Evolutionary conservation across 2,888 invertebrate genomes (phyloP).

Genomic region (Pogonocherus hispidulus): DNA sequence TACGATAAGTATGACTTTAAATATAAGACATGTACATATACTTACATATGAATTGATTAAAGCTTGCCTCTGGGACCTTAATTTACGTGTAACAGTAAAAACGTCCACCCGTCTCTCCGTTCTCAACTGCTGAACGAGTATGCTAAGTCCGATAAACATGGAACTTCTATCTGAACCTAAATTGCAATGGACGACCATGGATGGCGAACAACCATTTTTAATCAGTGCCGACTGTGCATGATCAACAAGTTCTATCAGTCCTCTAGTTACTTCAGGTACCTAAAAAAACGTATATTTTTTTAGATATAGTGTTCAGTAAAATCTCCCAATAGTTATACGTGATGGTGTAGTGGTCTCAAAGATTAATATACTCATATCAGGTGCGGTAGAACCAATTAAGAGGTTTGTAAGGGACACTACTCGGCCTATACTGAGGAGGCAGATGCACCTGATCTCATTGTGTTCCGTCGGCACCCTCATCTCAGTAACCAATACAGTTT

Average conservation of each 20-base stretch:
- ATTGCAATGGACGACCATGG: constrained; percentile 90
- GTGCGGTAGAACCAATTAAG: too few species aligned
- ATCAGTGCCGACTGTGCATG: constrained; percentile 74
- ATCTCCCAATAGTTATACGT: too few species aligned
- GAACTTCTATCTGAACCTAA: constrained; percentile 90
- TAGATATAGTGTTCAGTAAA: too few species aligned
- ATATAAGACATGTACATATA: constrained; percentile 53
- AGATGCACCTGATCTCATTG: too few species aligned
- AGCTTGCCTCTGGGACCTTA: constrained; percentile 86
- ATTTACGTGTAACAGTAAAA: constrained; percentile 85
- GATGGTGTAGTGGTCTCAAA: too few species aligned
- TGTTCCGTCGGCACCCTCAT: too few species aligned
- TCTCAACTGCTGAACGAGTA: constrained; percentile 86
- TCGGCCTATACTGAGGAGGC: too few species aligned
- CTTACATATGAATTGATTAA: constrained; percentile 89
- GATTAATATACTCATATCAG: too few species aligned
- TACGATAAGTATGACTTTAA: too few species aligned
- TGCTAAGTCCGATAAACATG: constrained; percentile 90
- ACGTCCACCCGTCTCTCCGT: constrained; percentile 90
- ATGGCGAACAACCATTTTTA: constrained; percentile 72
- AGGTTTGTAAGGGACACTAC: too few species aligned
- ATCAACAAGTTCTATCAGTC: constrained; percentile 88
- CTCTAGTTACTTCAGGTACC: constrained; percentile 88
- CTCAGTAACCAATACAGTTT: too few species aligned
- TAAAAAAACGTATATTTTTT: constrained; percentile 44